phyloP scores from a whole-genome alignment of 2,113 vertebrate species.

The Chelonoidis abingdonii region DNA sequence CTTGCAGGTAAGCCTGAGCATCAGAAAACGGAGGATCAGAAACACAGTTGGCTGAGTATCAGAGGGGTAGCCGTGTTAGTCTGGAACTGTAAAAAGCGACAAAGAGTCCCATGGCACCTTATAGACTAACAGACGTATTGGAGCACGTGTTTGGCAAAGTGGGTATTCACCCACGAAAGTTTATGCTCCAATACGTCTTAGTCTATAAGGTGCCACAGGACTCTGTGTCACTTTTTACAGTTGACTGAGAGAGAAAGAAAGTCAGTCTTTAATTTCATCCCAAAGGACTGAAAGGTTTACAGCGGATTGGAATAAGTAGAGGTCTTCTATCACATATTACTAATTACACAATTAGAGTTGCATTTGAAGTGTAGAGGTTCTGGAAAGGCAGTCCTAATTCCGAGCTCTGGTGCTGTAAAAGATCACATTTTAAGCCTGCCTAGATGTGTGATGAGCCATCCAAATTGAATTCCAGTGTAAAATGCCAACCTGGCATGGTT shows the following conservation, averaged over 20 bases:
- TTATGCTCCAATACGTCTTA: no score
- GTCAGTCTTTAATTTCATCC: background rate
- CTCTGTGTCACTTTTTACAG: no score
- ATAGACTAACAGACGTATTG: no score
- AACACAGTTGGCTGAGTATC: background rate
- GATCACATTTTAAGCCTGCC: background rate
- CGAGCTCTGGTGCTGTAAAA: background rate
- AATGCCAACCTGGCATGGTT: background rate
- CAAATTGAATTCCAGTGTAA: background rate
- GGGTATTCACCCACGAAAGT: no score
- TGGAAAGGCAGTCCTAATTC: background rate
- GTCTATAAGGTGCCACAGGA: no score
- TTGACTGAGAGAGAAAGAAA: background rate
- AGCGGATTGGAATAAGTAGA: background rate
- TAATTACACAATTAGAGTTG: background rate
- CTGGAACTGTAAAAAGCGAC: no score
- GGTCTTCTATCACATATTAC: background rate
- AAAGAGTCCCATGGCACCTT: no score
- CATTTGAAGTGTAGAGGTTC: background rate
- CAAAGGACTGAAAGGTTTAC: background rate
- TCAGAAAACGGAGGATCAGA: background rate
- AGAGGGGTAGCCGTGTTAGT: no score
- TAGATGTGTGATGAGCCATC: background rate
- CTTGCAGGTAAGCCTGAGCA: background rate
- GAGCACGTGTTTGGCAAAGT: no score